A percentile compares a stretch with the other conserved stretches of the same genome.
These are phyloP conservation scores for Pleuronectes platessa DNA, from an alignment of 2,113 vertebrate genomes.

Conservation along the genomic window DNA sequence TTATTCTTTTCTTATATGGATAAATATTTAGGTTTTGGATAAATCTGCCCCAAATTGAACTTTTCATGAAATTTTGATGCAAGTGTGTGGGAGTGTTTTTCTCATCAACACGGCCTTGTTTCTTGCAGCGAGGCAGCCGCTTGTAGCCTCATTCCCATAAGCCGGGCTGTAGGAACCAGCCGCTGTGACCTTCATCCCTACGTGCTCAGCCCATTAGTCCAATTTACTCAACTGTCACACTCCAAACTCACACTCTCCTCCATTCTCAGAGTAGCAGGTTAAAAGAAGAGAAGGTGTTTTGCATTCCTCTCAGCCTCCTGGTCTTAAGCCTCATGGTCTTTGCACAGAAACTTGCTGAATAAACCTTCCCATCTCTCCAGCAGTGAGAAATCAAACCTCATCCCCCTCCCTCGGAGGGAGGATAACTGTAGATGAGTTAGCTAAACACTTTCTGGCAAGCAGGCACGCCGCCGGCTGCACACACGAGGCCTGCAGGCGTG, in stretches of 20 bases:
- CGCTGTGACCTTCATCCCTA: conserved; percentile 60
- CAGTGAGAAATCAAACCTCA: conserved; percentile 54
- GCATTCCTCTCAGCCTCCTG: conserved; percentile 56
- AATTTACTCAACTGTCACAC: conserved; percentile 77
- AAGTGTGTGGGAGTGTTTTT: conserved; percentile 35
- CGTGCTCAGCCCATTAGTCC: conserved; percentile 72
- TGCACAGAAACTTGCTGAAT: conserved; percentile 66
- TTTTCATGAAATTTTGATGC: conserved; percentile 29
- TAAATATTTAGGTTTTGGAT: conserved; percentile 33
- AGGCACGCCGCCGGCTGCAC: conserved; percentile 72
- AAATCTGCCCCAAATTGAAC: conserved; percentile 1
- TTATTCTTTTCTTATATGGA: conserved; percentile 3
- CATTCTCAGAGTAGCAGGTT: conserved; percentile 56
- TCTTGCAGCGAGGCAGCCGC: conserved; percentile 21
- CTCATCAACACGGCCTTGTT: conserved; percentile 18
- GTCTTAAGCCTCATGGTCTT: conserved; percentile 52
- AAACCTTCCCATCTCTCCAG: conserved; percentile 57
- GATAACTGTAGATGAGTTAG: conserved; percentile 73
- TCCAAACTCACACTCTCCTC: conserved; percentile 61
- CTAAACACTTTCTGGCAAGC: conserved; percentile 74
- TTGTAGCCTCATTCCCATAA: conserved; percentile 47
- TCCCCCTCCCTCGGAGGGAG: conserved; percentile 51
- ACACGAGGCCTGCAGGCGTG: conserved; percentile 76
- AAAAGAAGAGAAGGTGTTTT: conserved; percentile 44
- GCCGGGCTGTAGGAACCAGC: conserved; percentile 32